Evolutionary conservation across 2,797 vertebrate genomes (phyloP).

Genomic region (Anableps anableps): DNA sequence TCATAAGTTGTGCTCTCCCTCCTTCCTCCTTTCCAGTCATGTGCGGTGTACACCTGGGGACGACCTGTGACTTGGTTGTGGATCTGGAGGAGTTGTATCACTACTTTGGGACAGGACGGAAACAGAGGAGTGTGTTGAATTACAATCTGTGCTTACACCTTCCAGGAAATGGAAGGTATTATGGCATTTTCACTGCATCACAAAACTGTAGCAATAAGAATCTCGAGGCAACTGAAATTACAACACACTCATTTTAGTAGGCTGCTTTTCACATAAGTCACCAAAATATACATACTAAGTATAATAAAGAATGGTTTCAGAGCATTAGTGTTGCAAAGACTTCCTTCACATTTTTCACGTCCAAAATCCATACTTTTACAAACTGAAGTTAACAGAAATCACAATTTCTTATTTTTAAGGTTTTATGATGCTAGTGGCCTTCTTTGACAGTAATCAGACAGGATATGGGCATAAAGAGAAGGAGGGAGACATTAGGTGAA

Average conservation of each 20-base stretch:
- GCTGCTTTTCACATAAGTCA: neutral
- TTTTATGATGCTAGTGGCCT: neutral
- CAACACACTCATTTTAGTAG: neutral
- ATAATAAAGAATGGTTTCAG: neutral
- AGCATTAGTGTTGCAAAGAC: neutral
- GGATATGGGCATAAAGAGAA: neutral
- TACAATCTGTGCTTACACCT: slow-evolving; percentile 21
- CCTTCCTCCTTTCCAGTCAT: slow-evolving; percentile 50
- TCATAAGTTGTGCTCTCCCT: slow-evolving; percentile 11
- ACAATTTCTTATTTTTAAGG: neutral
- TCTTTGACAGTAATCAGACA: neutral
- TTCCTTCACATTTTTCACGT: neutral
- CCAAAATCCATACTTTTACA: neutral
- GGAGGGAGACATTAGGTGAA: too few relatives aligned
- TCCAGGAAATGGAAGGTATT: slow-evolving; percentile 22
- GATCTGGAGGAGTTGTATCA: slow-evolving; percentile 47
- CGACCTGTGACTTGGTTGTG: slow-evolving; percentile 54
- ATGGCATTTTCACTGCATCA: neutral
- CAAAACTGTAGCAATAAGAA: neutral
- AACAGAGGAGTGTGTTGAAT: slow-evolving; percentile 14
- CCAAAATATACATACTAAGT: neutral
- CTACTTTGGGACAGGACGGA: slow-evolving; percentile 42
- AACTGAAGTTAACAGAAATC: neutral
- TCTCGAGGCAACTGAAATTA: neutral
- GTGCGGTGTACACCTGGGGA: slow-evolving; percentile 59